A percentile compares a stretch with the other conserved stretches of the same genome.
phyloP scores from a whole-genome alignment of 1,140 invertebrate genomes.

The Drosophila nikananu region DNA sequence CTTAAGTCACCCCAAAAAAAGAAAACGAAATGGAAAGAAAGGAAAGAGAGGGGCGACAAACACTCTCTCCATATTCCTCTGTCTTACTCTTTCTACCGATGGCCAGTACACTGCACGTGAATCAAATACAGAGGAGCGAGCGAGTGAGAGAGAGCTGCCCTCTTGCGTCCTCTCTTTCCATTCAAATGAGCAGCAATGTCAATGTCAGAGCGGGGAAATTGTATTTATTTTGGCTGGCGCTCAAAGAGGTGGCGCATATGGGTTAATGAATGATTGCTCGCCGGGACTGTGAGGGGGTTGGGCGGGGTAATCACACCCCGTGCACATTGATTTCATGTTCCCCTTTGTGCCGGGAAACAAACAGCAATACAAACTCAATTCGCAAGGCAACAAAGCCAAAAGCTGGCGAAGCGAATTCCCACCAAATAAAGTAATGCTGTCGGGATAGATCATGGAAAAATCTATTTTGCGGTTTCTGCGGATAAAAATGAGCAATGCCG shows the following conservation, averaged over 20 bases:
- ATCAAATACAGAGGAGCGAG: constrained; percentile 20
- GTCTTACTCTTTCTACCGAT: background rate
- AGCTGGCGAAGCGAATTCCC: background rate
- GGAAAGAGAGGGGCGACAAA: constrained; percentile 22
- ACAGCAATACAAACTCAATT: constrained; percentile 15
- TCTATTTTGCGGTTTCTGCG: constrained; percentile 25
- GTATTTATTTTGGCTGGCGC: constrained; percentile 23
- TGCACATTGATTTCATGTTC: constrained; percentile 24
- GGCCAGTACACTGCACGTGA: constrained; percentile 36
- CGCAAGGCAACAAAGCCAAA: constrained; percentile 1
- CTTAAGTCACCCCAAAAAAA: constrained; percentile 37
- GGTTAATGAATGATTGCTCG: constrained; percentile 46
- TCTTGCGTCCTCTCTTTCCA: constrained; percentile 8
- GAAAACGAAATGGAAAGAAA: constrained; percentile 6
- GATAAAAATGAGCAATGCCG: constrained; percentile 8
- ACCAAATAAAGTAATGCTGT: constrained; percentile 8
- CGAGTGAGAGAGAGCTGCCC: background rate
- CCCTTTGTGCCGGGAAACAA: background rate
- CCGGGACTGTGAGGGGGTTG: background rate
- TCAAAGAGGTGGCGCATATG: constrained; percentile 39
- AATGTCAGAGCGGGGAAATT: constrained; percentile 33
- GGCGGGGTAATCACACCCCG: constrained; percentile 16
- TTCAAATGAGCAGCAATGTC: constrained; percentile 44
- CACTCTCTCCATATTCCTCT: constrained; percentile 1
- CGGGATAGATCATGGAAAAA: constrained; percentile 20